Percentiles rank a stretch among this genome's conserved stretches.
Conservation (phyloP, 1,140 invertebrate genomes). For the Choristoneura fumiferana region DNA sequence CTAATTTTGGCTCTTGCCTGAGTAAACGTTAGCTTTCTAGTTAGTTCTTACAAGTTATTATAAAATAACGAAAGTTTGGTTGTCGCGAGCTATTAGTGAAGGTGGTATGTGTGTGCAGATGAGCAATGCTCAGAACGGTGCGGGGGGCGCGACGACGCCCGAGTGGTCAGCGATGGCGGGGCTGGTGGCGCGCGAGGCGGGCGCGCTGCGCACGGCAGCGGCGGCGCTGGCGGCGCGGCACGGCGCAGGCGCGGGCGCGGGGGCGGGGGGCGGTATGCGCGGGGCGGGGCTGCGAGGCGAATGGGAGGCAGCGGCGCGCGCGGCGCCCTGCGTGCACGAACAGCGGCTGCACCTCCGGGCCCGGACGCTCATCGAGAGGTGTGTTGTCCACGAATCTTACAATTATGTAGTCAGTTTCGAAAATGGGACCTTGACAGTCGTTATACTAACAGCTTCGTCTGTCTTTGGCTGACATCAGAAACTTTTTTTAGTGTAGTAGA, state of each 20-base stretch:
- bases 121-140: slow-evolving; percentile 23
- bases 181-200: slow-evolving; percentile 44
- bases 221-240: slow-evolving; percentile 54
- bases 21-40: too few species aligned
- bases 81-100: too few species aligned
- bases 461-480: too few species aligned
- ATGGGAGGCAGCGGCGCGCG: slow-evolving; percentile 85
- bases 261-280: slow-evolving; percentile 39
- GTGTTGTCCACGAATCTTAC: too few species aligned
- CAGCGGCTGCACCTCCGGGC: slow-evolving; percentile 85
- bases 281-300: slow-evolving; percentile 80
- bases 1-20: too few species aligned
- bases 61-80: too few species aligned
- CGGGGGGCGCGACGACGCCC: slow-evolving; percentile 20
- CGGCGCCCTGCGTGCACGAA: slow-evolving; percentile 82
- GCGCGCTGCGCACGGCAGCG: slow-evolving; percentile 42
- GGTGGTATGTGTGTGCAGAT: neutral
- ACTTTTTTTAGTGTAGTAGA: too few species aligned
- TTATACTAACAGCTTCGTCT: too few species aligned
- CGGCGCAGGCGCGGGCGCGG: slow-evolving; percentile 78
- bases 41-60: too few species aligned
- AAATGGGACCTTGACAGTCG: too few species aligned
- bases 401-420: too few species aligned
- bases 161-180: slow-evolving; percentile 37
- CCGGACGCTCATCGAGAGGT: slow-evolving; percentile 83